Base-by-base conservation (phyloP, 1,140 invertebrate species). In the Rhyacophila brunnea region DNA sequence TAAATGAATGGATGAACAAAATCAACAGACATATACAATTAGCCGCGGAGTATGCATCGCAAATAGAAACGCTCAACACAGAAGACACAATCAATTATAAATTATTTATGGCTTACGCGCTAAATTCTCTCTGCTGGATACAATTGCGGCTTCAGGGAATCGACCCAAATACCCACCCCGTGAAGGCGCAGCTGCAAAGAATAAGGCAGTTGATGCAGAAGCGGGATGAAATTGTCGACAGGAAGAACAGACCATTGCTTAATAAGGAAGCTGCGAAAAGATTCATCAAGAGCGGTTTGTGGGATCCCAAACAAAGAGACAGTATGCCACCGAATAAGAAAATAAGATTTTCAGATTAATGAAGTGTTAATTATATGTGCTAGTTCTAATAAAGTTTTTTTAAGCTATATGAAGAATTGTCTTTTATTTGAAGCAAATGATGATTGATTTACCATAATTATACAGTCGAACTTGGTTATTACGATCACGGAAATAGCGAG, bases 121-220 rank as follows among this genome's bases (percentile, higher is more conserved):
- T 85, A 14, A 85, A 83, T 70, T 81, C 82, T 0, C 67, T 85
- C 11, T 80, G 80, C 63, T 86, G 83, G 82, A 74, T 85, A 48
- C 77, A 84, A 65, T 61, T 85, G 44, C 71, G 80, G 48, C 74
- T 81, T 32, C 69, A 80, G 64, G 83, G 83, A 5, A 64, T 79
- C 50, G 82, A 86, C 70, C 79, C 81, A 0, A 77, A 71, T 35
- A 70, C 71, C 49, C 79, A 81, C 69, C 78, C 78, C 1, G 76
- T 85, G 7, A 83, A 80, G 69, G 68, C 78, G 57, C 83, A 87
- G 65, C 66, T 86, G 0, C 68, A 78, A 32, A 69, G 83, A 53
- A 75, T 85, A 14, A 79, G 80, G 68, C 70, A 77, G n/a, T 77
- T 78, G 18, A 84, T 85, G 78, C 38, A 79, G 17, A 80, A 78